Evolutionary conservation across 2,888 invertebrate species (phyloP).

Genomic region (Diaphora mendica): DNA sequence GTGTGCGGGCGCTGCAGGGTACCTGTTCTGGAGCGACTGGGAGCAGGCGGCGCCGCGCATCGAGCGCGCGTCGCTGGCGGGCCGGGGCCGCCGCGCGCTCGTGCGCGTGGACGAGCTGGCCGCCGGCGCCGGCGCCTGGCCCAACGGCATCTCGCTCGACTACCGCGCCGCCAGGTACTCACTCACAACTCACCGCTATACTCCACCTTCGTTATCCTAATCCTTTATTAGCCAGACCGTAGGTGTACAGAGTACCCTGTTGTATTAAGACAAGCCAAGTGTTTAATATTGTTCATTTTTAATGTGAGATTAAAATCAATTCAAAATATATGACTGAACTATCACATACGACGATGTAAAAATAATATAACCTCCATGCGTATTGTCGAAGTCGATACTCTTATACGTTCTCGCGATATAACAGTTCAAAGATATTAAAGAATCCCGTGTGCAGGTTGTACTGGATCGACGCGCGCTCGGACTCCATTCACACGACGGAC

Average conservation of each 20-base stretch:
- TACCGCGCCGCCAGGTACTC: conserved; percentile 81
- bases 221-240: too few relatives aligned
- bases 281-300: too few relatives aligned
- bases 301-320: too few relatives aligned
- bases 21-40: conserved; percentile 96
- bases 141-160: conserved; percentile 94
- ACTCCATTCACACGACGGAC: conserved; percentile 93
- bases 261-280: too few relatives aligned
- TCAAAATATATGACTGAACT: too few relatives aligned
- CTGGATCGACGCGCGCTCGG: conserved; percentile 94
- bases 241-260: too few relatives aligned
- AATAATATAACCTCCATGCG: too few relatives aligned
- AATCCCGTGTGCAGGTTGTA: conserved; percentile 87
- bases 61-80: conserved; percentile 93
- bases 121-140: conserved; percentile 93
- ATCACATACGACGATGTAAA: too few relatives aligned
- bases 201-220: too few relatives aligned
- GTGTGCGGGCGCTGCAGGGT: conserved; percentile 61
- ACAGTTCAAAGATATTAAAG: background rate
- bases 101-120: conserved; percentile 85
- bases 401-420: too few relatives aligned
- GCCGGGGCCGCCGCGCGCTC: conserved; percentile 87
- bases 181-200: too few relatives aligned
- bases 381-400: too few relatives aligned
- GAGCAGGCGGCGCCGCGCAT: conserved; percentile 92